These are phyloP conservation scores for Tamandua tetradactyla DNA, from an alignment of 2,797 vertebrate genomes.

Conservation along the genomic window DNA sequence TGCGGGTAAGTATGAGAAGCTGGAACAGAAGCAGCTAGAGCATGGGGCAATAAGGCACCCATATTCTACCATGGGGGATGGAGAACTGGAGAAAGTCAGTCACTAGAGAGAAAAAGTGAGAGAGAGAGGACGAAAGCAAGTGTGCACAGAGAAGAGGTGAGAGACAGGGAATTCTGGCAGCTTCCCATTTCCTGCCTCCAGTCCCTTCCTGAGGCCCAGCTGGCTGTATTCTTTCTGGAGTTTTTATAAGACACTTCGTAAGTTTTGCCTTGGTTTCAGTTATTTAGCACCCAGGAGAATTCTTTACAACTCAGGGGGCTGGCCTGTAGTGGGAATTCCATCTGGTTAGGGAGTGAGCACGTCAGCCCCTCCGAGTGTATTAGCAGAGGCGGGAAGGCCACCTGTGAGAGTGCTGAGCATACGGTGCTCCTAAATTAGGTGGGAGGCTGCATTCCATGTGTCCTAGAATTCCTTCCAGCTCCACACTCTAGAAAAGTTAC, in stretches of 20 bases:
- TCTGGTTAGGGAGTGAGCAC: accelerated
- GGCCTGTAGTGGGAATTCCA: background rate
- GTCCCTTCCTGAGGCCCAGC: background rate
- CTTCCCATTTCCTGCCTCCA: background rate
- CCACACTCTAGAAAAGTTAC: background rate
- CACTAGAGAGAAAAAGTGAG: background rate
- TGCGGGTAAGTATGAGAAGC: background rate
- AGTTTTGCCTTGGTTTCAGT: background rate
- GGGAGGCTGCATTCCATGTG: accelerated
- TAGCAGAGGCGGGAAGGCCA: background rate
- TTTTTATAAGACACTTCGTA: background rate
- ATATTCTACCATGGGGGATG: accelerated
- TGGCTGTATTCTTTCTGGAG: background rate
- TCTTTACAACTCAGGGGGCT: background rate
- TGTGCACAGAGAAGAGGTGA: background rate
- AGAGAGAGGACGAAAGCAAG: background rate
- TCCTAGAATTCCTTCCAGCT: background rate
- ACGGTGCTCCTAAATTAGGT: background rate
- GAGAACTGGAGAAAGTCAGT: background rate
- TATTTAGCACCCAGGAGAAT: background rate
- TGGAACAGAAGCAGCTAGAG: background rate
- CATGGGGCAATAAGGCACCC: background rate
- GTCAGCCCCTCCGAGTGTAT: too few species aligned
- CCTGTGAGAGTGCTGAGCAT: background rate
- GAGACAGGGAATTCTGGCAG: background rate